These are phyloP conservation scores for Butastur rufipennis DNA, from an alignment of 2,113 vertebrate genomes.

Conservation along the genomic window DNA sequence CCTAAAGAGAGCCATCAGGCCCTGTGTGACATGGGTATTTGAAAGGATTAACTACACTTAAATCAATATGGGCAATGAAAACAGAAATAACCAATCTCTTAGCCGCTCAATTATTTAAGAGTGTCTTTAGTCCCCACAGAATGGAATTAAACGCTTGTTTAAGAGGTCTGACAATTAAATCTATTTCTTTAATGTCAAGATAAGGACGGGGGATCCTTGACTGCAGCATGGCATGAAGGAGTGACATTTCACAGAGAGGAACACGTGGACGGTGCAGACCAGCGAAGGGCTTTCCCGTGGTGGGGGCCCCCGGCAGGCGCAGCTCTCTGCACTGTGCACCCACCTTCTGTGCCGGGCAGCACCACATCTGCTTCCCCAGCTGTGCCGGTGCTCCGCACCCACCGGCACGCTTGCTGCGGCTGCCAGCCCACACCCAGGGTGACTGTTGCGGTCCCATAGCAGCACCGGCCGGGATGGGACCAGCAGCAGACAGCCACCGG, in stretches of 20 bases:
- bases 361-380: neutral
- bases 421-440: no score
- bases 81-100: constrained; percentile 80
- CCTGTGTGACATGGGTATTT: constrained; percentile 70
- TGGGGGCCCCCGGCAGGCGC: no score
- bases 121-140: constrained; percentile 65
- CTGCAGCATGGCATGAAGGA: neutral
- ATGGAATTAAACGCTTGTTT: constrained; percentile 68
- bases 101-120: constrained; percentile 82
- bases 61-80: constrained; percentile 81
- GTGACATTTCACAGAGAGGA: neutral
- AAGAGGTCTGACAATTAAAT: constrained; percentile 72
- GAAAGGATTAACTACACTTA: constrained; percentile 78
- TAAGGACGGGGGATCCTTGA: neutral
- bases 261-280: fast-evolving
- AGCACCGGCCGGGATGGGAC: fast-evolving
- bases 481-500: fast-evolving
- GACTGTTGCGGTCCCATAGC: fast-evolving
- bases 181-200: constrained; percentile 58
- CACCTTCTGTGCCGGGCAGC: neutral
- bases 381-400: fast-evolving
- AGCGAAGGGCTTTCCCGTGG: neutral
- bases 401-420: fast-evolving
- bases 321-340: fast-evolving
- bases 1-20: constrained; percentile 71